Conservation (phyloP, 2,797 vertebrate species). For the Falco naumanni region DNA sequence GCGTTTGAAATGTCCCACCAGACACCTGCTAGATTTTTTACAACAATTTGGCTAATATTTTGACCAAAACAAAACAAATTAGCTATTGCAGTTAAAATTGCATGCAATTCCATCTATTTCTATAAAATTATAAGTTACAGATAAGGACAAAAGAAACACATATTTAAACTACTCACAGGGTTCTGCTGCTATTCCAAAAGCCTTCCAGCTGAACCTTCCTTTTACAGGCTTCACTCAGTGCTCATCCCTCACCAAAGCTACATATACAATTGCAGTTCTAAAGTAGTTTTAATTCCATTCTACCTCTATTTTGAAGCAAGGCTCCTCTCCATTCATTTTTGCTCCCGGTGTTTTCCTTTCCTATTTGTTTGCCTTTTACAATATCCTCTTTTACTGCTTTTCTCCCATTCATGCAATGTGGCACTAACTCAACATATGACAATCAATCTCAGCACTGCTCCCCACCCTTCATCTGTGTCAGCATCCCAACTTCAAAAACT, state of each 20-base stretch:
- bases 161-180: neutral
- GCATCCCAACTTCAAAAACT: neutral
- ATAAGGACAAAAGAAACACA: neutral
- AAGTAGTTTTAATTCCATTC: neutral
- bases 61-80: neutral
- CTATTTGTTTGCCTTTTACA: neutral
- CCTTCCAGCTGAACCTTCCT: neutral
- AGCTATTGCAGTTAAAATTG: neutral
- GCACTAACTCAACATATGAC: neutral
- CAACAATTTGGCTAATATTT: neutral
- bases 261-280: neutral
- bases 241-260: neutral
- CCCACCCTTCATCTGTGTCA: neutral
- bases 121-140: neutral
- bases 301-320: neutral
- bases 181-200: neutral
- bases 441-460: neutral
- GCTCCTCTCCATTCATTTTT: neutral
- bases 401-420: neutral
- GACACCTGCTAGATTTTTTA: neutral
- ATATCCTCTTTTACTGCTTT: neutral
- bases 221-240: neutral
- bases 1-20: neutral
- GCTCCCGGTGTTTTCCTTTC: neutral
- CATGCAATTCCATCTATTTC: neutral